A percentile compares a stretch with the other conserved stretches of the same genome.
phyloP scores from a whole-genome alignment of 2,797 vertebrate genomes.

The Netta rufina region DNA sequence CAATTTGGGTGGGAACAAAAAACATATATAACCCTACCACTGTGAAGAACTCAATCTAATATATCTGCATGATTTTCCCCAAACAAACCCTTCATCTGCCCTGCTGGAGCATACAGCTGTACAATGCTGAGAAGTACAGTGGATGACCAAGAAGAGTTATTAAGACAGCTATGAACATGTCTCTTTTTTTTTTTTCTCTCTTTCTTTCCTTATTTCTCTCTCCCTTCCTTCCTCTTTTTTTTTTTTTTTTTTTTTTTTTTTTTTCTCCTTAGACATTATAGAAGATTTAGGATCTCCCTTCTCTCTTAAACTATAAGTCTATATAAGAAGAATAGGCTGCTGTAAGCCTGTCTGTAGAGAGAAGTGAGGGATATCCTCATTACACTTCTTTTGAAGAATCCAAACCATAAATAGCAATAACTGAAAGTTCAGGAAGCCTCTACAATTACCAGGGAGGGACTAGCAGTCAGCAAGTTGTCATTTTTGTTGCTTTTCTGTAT shows the following conservation, averaged over 20 bases:
- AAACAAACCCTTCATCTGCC: constrained; percentile 33
- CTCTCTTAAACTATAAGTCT: not conserved
- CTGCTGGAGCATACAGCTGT: not conserved
- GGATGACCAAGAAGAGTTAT: not conserved
- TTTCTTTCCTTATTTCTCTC: too few relatives aligned
- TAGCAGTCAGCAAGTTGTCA: not conserved
- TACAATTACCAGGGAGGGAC: not conserved
- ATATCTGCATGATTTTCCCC: not conserved
- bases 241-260: fast-evolving
- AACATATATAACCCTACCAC: not conserved
- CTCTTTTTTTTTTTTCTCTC: too few relatives aligned
- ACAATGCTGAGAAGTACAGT: not conserved
- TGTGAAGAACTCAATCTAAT: not conserved
- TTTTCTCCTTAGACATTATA: not conserved
- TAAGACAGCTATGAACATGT: not conserved
- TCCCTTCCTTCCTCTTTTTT: too few relatives aligned
- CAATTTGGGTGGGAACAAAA: not conserved
- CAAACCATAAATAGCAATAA: not conserved
- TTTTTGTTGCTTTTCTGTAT: constrained; percentile 22
- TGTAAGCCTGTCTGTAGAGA: not conserved
- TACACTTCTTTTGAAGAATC: not conserved
- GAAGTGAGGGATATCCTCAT: not conserved
- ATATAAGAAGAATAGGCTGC: not conserved
- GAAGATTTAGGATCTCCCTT: not conserved
- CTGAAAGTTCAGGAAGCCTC: not conserved